A percentile compares a stretch with the other conserved stretches of the same genome.
Conservation (phyloP, 2,797 vertebrate genomes). For the Gorsachius magnificus region DNA sequence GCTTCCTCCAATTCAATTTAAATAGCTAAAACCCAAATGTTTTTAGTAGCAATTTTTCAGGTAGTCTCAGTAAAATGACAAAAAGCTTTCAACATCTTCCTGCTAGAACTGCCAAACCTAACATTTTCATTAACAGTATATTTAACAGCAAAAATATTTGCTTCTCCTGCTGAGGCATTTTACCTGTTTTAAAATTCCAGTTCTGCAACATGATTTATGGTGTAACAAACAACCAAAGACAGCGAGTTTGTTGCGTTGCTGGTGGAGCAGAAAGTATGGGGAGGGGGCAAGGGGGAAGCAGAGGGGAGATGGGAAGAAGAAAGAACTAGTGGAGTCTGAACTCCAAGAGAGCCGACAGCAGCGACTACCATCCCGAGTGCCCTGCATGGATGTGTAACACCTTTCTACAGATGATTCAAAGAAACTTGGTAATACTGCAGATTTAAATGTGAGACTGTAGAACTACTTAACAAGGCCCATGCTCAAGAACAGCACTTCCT, state of each 20-base stretch:
- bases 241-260: not conserved
- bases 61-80: not conserved
- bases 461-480: not conserved
- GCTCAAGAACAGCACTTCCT: not conserved
- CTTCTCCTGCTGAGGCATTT: not conserved
- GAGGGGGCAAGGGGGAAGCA: not conserved
- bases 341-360: not conserved
- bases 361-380: rapidly evolving
- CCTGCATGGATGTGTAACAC: rapidly evolving
- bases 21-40: not conserved
- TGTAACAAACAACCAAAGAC: not conserved
- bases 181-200: not conserved
- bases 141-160: not conserved
- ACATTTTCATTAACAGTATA: not conserved
- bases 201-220: not conserved
- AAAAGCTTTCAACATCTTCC: not conserved
- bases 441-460: not conserved
- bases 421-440: not conserved
- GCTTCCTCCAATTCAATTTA: not conserved
- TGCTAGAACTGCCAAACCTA: not conserved
- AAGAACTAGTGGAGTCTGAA: not conserved
- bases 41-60: not conserved
- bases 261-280: not conserved
- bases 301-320: not conserved
- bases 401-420: not conserved